Percentiles rank a stretch among this genome's conserved stretches.
phyloP scores from a whole-genome alignment of 2,888 invertebrate species.

The Habrosyne pyritoides region DNA sequence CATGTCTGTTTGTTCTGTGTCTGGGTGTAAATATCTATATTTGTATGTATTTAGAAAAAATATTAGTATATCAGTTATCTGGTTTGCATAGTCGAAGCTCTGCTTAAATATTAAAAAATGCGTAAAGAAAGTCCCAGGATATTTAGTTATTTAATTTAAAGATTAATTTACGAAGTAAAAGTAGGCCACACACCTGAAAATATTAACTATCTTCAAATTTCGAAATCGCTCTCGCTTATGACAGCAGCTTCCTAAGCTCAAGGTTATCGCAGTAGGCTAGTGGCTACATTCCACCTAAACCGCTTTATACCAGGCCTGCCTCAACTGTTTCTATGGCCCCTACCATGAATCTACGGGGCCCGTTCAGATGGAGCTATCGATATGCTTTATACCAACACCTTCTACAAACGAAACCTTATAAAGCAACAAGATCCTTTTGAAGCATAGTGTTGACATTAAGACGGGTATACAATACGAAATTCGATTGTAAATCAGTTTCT shows the following conservation, averaged over 20 bases:
- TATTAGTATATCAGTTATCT: too few relatives aligned
- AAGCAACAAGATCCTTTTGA: neutral
- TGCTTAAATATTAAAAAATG: too few relatives aligned
- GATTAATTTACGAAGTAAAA: too few relatives aligned
- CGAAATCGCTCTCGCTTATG: conserved; percentile 24
- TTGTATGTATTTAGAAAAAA: too few relatives aligned
- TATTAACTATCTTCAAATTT: too few relatives aligned
- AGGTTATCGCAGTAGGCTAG: conserved; percentile 46
- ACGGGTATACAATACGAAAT: neutral
- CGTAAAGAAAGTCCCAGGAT: too few relatives aligned
- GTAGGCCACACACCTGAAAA: too few relatives aligned
- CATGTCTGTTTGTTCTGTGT: too few relatives aligned
- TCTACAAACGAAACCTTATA: neutral
- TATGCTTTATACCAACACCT: neutral
- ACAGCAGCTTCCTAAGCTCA: conserved; percentile 29
- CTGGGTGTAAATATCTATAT: too few relatives aligned
- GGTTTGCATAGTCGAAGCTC: too few relatives aligned
- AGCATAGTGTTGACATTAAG: neutral
- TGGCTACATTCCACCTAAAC: conserved; percentile 42
- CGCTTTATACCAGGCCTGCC: conserved; percentile 20
- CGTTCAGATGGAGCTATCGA: neutral
- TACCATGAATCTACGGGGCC: conserved; percentile 2
- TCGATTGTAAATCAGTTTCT: neutral
- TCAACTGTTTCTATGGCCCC: conserved; percentile 6
- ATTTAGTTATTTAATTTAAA: too few relatives aligned